Evolutionary conservation across 2,888 invertebrate species (phyloP), one percentile per base, ranked within the genome.

Genomic region (Acrocera orbiculus): DNA sequence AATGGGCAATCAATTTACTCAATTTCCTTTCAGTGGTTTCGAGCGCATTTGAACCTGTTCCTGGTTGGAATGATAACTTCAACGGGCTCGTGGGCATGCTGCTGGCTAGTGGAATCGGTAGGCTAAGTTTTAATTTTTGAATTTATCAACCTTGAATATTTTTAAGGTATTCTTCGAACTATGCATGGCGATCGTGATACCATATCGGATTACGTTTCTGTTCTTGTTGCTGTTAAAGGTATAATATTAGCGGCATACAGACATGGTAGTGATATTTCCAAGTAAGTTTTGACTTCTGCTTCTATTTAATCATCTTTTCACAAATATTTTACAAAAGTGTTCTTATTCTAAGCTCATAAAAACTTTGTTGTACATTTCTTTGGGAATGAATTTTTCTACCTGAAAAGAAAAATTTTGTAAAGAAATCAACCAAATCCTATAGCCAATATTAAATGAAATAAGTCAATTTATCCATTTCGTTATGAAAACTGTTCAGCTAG

Each of bases 21-120:
- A 8, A 14, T 23, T 25, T 30, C n/a, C 33, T 58, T 55, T 8
- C 48, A 77, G 79, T 80, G 2, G 65, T 77, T 35, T 67, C 74
- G 1, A 63, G 75, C 5, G 38, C 66, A 1, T 51, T 56, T 2
- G 77, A 77, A n/a, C 81, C 81, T 0, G 38, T 73, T 0, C 57
- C 66, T 0, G 89, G 87, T 0, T 95, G 90, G 90, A 63, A 85
- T 9, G 92, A 93, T 48, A 93, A 87, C 51, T 80, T 82, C 42
- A 92, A 92, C 51, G 93, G 93, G 0, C 87, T 90, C 0, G 74
- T 76, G 25, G 89, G 73, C 0, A 55, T 82, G 31, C 47, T 83
- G 39, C 56, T 75, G 0, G 83, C 75, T 1, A 65, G 70, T 32
- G 80, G 80, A 1, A 78, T 52, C 31, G 69, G 86, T 20, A 65